Conservation (phyloP, 2,888 invertebrate genomes). For the Athalia rosae region DNA sequence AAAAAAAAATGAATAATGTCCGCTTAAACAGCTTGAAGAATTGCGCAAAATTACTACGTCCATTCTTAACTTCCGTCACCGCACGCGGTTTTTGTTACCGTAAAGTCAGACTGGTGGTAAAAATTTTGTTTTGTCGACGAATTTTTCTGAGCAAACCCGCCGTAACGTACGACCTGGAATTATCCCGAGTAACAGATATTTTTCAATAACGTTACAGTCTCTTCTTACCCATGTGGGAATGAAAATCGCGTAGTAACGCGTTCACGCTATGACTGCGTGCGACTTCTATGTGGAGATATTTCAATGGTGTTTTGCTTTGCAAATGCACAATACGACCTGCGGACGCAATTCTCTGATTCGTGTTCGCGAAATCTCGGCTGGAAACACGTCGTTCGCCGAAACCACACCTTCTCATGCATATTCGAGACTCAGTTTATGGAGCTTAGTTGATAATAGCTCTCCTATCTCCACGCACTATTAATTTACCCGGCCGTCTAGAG, state of each 20-base stretch:
- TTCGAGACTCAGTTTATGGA: conserved; percentile 62
- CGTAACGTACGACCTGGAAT: not conserved
- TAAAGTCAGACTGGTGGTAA: not conserved
- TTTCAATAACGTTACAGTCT: conserved; percentile 3
- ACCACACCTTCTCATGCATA: conserved; percentile 69
- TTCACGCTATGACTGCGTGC: not conserved
- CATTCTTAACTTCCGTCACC: too few species aligned
- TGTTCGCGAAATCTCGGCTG: conserved; percentile 65
- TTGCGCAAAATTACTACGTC: conserved; percentile 16
- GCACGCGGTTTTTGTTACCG: not conserved
- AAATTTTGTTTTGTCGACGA: not conserved
- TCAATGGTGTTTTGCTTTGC: conserved; percentile 62
- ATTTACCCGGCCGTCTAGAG: conserved; percentile 54
- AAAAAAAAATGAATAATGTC: conserved; percentile 6
- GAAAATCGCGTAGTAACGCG: not conserved
- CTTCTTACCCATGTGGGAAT: not conserved
- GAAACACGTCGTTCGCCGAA: conserved; percentile 53
- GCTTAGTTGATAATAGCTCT: conserved; percentile 60
- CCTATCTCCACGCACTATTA: conserved; percentile 61
- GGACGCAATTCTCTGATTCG: conserved; percentile 64
- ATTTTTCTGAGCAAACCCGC: conserved; percentile 1
- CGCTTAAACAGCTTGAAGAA: conserved; percentile 20
- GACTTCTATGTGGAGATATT: conserved; percentile 11
- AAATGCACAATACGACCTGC: conserved; percentile 62
- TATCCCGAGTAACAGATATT: not conserved